phyloP scores from a whole-genome alignment of 2,797 vertebrate genomes.

The Percopsis omiscomaycus region DNA sequence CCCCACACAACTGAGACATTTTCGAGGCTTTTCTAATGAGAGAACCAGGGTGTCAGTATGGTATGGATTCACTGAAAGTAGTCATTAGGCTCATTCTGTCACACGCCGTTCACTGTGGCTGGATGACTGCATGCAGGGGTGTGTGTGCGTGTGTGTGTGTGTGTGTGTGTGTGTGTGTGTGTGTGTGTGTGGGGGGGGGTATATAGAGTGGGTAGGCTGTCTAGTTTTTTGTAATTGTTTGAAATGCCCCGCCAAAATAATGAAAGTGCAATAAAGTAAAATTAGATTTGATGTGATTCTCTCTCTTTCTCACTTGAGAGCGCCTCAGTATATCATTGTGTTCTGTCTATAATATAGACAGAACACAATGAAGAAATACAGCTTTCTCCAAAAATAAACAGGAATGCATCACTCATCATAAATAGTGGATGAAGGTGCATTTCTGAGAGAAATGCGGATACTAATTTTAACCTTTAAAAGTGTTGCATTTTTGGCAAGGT shows the following conservation, averaged over 20 bases:
- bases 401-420: constrained; percentile 18
- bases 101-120: background rate
- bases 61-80: background rate
- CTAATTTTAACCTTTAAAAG: constrained; percentile 17
- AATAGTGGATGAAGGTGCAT: constrained; percentile 24
- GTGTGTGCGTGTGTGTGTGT: constrained; percentile 19
- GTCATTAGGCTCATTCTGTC: constrained; percentile 24
- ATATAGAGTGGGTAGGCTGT: background rate
- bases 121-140: background rate
- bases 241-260: constrained; percentile 35
- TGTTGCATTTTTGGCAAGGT: background rate
- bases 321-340: constrained; percentile 35
- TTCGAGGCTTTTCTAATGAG: background rate
- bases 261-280: constrained; percentile 37
- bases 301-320: constrained; percentile 30
- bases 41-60: background rate
- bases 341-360: constrained; percentile 35
- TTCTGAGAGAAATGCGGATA: constrained; percentile 20
- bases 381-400: constrained; percentile 29
- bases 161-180: constrained; percentile 25
- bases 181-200: background rate
- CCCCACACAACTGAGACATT: constrained; percentile 12
- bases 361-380: constrained; percentile 38
- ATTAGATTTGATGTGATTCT: constrained; percentile 41
- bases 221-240: constrained; percentile 20